Percentiles rank a stretch among this genome's conserved stretches.
These are phyloP conservation scores for Latrodectus hesperus DNA, from an alignment of 2,888 invertebrate genomes.

Conservation along the genomic window DNA sequence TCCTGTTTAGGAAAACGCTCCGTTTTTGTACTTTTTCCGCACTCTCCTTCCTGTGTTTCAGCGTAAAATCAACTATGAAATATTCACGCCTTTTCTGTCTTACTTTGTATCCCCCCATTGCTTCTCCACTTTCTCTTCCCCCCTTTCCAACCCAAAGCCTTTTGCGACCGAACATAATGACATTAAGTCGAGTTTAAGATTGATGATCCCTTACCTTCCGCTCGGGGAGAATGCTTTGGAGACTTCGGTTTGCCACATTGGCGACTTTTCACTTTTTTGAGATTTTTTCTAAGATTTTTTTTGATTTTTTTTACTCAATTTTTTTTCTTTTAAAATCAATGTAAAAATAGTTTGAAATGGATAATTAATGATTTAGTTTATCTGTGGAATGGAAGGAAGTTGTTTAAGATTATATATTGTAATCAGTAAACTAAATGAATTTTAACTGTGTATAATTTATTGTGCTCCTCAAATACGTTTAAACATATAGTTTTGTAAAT, in stretches of 20 bases:
- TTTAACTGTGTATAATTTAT: no score
- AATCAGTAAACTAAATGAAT: no score
- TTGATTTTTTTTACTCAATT: neutral
- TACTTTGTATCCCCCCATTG: conserved; percentile 40
- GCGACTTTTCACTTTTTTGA: conserved; percentile 3
- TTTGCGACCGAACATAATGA: conserved; percentile 69
- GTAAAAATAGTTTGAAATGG: no score
- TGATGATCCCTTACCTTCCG: conserved; percentile 65
- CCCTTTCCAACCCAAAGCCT: conserved; percentile 40
- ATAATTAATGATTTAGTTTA: no score
- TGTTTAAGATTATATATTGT: no score
- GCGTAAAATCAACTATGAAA: conserved; percentile 68
- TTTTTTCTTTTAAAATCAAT: neutral
- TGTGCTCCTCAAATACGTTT: no score
- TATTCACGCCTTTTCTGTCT: conserved; percentile 66
- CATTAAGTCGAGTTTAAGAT: conserved; percentile 69
- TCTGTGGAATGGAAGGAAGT: no score
- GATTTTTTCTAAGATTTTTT: neutral
- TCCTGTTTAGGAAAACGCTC: conserved; percentile 25
- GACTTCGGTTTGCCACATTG: conserved; percentile 14
- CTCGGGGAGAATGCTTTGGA: conserved; percentile 27
- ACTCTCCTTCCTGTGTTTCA: conserved; percentile 10
- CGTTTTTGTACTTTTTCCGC: conserved; percentile 16
- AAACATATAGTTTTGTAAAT: no score
- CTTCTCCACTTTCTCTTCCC: neutral